Conservation (phyloP, 2,797 vertebrate genomes). For the Poeciliopsis presidionis region DNA sequence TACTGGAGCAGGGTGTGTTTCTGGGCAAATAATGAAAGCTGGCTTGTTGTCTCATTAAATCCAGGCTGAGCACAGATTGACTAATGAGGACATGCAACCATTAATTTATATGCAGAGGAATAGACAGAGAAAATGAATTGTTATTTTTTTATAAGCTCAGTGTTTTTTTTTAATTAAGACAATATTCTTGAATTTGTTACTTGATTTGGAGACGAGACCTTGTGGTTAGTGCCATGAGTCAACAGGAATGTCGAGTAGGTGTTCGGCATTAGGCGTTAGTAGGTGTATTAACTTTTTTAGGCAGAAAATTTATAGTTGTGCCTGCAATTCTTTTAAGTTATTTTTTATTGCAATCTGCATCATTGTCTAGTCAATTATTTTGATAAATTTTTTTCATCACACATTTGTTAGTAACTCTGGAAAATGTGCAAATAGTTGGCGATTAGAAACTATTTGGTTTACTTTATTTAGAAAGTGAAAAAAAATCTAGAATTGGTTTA, state of each 20-base stretch:
- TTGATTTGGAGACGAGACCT: constrained; percentile 11
- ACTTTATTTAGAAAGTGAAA: not conserved
- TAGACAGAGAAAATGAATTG: constrained; percentile 5
- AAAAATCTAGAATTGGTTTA: not conserved
- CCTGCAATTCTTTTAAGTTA: not conserved
- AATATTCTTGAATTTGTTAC: constrained; percentile 1
- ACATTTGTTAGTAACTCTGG: not conserved
- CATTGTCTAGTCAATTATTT: not conserved
- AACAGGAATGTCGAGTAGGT: constrained; percentile 40
- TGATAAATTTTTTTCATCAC: not conserved
- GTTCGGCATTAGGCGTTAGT: too few species aligned
- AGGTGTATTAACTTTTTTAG: not conserved
- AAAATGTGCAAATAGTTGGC: not conserved
- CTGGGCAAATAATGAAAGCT: constrained; percentile 26
- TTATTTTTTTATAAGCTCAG: not conserved
- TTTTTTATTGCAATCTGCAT: not conserved
- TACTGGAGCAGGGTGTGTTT: constrained; percentile 2
- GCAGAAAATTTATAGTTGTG: not conserved
- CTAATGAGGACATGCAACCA: constrained; percentile 51
- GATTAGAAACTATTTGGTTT: not conserved
- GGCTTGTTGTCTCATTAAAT: constrained; percentile 46
- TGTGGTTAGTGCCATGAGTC: constrained; percentile 33
- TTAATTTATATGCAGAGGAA: constrained; percentile 9
- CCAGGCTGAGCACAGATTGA: constrained; percentile 22
- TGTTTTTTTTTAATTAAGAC: not conserved